Base-by-base conservation (phyloP, 2,888 invertebrate species). In the Ptycholaimellus sp. region DNA sequence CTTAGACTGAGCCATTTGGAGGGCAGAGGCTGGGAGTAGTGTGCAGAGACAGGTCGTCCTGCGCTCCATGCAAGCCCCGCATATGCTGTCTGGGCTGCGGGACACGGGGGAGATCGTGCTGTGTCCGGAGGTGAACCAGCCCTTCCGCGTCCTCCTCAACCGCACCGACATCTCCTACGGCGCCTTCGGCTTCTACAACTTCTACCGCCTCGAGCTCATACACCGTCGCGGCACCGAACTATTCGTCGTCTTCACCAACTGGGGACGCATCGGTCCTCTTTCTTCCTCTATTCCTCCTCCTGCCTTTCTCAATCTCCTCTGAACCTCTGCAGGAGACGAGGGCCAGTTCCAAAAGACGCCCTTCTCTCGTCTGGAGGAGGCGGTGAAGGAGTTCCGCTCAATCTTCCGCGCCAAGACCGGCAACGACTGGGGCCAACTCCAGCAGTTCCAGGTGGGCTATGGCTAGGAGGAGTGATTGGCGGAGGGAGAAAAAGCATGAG, bases 261-360 rank as follows among this genome's bases (percentile, higher is more conserved):
- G 67, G 66, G 68, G 67, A 5, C 50, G 66, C 29, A 64, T 68
- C 23, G 67, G 67, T 13, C 57, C 59, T n/a, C n/a, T n/a, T n/a
- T n/a, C n/a, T n/a, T n/a, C n/a, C n/a, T n/a, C n/a, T n/a, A n/a
- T n/a, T n/a, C n/a, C n/a, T n/a, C n/a, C n/a, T n/a, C n/a, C n/a
- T n/a, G n/a, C n/a, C n/a, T n/a, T n/a, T n/a, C n/a, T n/a, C n/a
- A n/a, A n/a, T n/a, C n/a, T n/a, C n/a, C n/a, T n/a, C n/a, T n/a
- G n/a, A n/a, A n/a, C n/a, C n/a, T n/a, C n/a, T n/a, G n/a, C n/a
- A n/a, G n/a, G n/a, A 33, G 21, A 11, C 37, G 44, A 44, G 1
- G 65, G 65, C 3, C 61, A 62, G 45, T 61, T 51, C 43, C 65
- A 66, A 49, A 60, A 62, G 40, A 66, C 65, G 3, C 64, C 66